Evolutionary conservation across 64 coral and sea anemone species (phyloP).

Genomic region (Stichodactyla helianthus): DNA sequence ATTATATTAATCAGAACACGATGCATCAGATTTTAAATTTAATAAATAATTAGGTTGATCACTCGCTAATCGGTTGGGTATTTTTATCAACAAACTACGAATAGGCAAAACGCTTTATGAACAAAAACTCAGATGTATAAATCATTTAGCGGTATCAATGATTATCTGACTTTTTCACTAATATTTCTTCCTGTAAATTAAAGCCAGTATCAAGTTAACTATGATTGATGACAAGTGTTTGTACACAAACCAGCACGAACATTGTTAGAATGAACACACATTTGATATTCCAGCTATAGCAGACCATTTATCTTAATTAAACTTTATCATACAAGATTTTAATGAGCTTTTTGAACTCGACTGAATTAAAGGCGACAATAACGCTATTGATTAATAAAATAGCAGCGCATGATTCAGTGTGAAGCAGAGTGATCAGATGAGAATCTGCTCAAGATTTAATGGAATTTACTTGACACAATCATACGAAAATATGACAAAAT

Average conservation of each 20-base stretch:
- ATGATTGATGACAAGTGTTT: neutral
- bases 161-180: too few species aligned
- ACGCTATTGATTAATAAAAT: neutral
- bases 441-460: neutral
- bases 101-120: too few species aligned
- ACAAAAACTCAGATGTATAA: too few species aligned
- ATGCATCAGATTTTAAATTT: too few species aligned
- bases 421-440: neutral
- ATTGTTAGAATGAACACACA: neutral
- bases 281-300: neutral
- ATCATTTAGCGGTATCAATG: too few species aligned
- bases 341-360: neutral
- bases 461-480: neutral
- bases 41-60: too few species aligned
- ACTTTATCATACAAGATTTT: neutral
- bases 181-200: too few species aligned
- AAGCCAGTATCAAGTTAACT: too few species aligned
- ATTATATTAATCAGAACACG: too few species aligned
- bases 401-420: neutral
- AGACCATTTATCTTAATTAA: neutral
- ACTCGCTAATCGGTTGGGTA: too few species aligned
- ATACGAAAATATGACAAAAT: neutral
- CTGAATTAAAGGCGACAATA: neutral
- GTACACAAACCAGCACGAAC: neutral
- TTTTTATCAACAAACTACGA: too few species aligned